These are phyloP conservation scores for Poicephalus meyeri DNA, from an alignment of 2,113 vertebrate species.

Conservation along the genomic window DNA sequence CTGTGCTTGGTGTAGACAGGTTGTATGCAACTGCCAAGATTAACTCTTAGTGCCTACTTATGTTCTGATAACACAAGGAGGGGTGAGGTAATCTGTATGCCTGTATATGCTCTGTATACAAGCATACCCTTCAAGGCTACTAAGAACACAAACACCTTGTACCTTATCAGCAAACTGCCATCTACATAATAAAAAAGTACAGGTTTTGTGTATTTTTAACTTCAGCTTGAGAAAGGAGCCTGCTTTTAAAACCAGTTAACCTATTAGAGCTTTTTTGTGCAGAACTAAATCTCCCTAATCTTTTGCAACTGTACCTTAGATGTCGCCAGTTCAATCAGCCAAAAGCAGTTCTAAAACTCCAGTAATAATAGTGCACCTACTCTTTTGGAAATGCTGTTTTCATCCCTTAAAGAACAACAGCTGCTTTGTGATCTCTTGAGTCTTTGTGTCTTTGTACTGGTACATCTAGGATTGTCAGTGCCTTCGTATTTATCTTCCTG, in stretches of 20 bases:
- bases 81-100: background rate
- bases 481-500: background rate
- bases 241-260: background rate
- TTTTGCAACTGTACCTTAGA: background rate
- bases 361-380: background rate
- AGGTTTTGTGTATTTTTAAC: background rate
- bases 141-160: background rate
- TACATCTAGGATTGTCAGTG: background rate
- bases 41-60: background rate
- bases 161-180: background rate
- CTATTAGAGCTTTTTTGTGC: background rate
- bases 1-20: background rate
- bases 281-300: background rate
- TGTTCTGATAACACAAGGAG: background rate
- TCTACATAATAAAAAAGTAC: background rate
- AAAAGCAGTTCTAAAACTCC: background rate
- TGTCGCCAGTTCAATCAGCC: background rate
- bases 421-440: background rate
- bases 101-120: background rate
- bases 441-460: background rate
- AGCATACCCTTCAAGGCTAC: background rate
- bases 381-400: background rate
- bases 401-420: background rate
- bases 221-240: background rate
- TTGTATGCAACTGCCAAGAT: background rate